Base-by-base conservation (phyloP, 1,140 invertebrate genomes). In the Solenopsis invicta region DNA sequence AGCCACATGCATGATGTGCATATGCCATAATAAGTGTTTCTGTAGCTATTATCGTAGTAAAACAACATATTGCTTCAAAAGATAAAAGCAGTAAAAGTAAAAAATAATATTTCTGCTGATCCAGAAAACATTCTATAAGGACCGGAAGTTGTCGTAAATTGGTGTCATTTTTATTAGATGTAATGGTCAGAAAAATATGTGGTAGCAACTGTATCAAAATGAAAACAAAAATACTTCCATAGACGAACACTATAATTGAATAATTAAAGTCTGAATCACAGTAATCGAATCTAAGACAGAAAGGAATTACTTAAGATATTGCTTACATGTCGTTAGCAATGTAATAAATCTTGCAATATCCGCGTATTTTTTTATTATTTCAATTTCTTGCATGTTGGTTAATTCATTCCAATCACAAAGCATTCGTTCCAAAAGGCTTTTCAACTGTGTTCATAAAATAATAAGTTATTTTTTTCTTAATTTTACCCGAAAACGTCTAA, bases 11-110 rank as follows among this genome's bases (percentile, higher is more conserved):
- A 54, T 91, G 88, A 24, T 89, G 82, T 13, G 75, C 74, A 16
- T 75, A 89, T 37, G 66, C 54, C 64, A 91, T 71, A 18, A 85
- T 59, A 62, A 91, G 76, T 0, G 77, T 69, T 54, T 92, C 91
- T 1, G 88, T 75, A 0, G 88, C 87, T 69, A 85, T 34, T 9
- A 91, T 59, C 0, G 87, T 67, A 0, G 77, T 81, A 2, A 91
- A 0, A 48, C 72, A 50, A 5, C 10, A 8, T 1, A 34, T 0
- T 0, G 6, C 0, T 0, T 13, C 0, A 13, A 84, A 0, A 16
- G 0, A 18, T 0, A 34, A 2, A 4, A 5, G 0, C 13, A 24
- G 41, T 1, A 72, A n/a, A 13, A 84, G 2, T 21, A 2, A 24
- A 16, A 29, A 9, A 94, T 93, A 78, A 21, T 61, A 52, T 37